Conservation (phyloP, 2,113 vertebrate species). For the Eulemur macaco region DNA sequence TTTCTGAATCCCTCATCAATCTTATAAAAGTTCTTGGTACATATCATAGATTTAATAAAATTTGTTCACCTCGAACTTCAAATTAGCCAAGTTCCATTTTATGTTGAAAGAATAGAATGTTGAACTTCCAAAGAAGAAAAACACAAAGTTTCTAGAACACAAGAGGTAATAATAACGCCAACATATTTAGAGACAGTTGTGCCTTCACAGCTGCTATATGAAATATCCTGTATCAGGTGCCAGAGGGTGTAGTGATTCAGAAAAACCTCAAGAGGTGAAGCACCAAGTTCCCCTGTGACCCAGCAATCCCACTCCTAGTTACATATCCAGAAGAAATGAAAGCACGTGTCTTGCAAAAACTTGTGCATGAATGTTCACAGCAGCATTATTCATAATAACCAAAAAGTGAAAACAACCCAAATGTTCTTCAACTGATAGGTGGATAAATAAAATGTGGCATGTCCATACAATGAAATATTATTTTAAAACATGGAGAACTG, state of each 20-base stretch:
- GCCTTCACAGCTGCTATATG: neutral
- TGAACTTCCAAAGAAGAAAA: neutral
- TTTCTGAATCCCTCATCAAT: neutral
- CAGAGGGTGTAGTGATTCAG: neutral
- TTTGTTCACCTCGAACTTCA: neutral
- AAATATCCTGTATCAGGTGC: neutral
- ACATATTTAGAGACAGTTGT: neutral
- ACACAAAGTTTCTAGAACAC: neutral
- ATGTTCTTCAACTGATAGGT: neutral
- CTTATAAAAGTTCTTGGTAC: neutral
- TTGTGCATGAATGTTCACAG: neutral
- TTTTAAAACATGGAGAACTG: neutral
- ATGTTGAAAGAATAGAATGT: neutral
- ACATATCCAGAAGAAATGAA: neutral
- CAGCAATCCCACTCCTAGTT: neutral
- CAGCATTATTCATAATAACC: neutral
- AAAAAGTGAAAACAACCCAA: neutral
- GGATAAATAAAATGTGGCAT: neutral
- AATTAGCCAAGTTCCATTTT: neutral
- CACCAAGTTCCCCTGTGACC: neutral
- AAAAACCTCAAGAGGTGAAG: neutral
- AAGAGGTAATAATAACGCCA: neutral
- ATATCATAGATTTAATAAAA: neutral
- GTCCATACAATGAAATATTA: neutral
- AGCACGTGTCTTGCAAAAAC: neutral